A percentile compares a stretch with the other conserved stretches of the same genome.
These are phyloP conservation scores for Lanistes nyassanus DNA, from an alignment of 1,140 invertebrate species.

Conservation along the genomic window DNA sequence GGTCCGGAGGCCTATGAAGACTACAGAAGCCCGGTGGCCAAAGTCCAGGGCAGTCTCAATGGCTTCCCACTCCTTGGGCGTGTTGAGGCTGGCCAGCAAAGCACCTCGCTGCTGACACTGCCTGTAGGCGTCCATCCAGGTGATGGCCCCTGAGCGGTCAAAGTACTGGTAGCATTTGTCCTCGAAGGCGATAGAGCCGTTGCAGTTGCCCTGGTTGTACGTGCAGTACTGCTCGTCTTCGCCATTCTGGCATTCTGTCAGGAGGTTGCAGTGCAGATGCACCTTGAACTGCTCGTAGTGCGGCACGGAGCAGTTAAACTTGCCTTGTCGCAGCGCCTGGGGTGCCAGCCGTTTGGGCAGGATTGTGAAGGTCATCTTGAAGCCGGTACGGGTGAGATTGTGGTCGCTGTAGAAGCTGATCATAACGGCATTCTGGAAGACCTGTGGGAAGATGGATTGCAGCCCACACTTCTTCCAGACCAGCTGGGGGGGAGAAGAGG, in stretches of 20 bases:
- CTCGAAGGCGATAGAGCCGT: conserved; percentile 9
- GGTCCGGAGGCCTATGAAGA: conserved; percentile 15
- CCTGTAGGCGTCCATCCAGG: conserved; percentile 17
- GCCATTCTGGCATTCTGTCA: conserved; percentile 7
- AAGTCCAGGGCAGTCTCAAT: conserved; percentile 9
- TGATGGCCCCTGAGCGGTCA: conserved; percentile 16
- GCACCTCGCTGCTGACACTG: conserved; percentile 10
- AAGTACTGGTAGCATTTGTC: conserved; percentile 21
- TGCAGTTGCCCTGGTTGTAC: conserved; percentile 14
- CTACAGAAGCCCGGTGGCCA: conserved; percentile 7
- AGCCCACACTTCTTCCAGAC: conserved; percentile 20
- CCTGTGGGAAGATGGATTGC: conserved; percentile 19
- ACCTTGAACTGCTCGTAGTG: conserved; percentile 15
- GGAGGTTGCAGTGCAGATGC: conserved; percentile 17
- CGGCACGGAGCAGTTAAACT: conserved; percentile 23
- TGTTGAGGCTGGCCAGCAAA: conserved; percentile 8
- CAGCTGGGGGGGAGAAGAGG: neutral
- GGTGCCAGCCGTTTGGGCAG: neutral
- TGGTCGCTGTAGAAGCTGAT: conserved; percentile 14
- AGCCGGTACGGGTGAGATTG: conserved; percentile 15
- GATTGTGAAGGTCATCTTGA: conserved; percentile 23
- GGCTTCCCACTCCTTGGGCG: conserved; percentile 6
- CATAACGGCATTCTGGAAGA: conserved; percentile 6
- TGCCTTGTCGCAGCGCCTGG: neutral
- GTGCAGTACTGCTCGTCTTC: conserved; percentile 12